Conservation (phyloP, 2,113 vertebrate genomes). For the Festucalex cinctus region DNA sequence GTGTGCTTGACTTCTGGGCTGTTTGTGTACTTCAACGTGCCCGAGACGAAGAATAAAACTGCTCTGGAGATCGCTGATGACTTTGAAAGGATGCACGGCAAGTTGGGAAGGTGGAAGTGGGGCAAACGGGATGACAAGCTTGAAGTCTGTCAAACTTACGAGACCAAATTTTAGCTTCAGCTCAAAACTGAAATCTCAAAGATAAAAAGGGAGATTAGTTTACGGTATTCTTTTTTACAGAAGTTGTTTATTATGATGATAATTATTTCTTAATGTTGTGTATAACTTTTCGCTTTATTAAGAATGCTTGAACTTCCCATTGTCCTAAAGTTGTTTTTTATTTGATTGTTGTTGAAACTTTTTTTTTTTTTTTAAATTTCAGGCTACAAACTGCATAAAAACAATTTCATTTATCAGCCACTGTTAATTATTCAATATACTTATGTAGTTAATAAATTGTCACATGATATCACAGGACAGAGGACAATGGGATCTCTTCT, state of each 20-base stretch:
- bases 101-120: constrained; percentile 3
- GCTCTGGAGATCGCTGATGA: constrained; percentile 74
- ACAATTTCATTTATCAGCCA: too few relatives aligned
- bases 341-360: too few relatives aligned
- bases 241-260: too few relatives aligned
- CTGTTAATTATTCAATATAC: too few relatives aligned
- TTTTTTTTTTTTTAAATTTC: too few relatives aligned
- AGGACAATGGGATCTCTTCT: too few relatives aligned
- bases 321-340: too few relatives aligned
- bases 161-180: constrained; percentile 45
- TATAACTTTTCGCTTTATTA: too few relatives aligned
- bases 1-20: constrained; percentile 64
- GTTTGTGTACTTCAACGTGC: constrained; percentile 66
- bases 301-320: neutral
- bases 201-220: neutral
- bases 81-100: constrained; percentile 68
- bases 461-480: too few relatives aligned
- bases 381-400: too few relatives aligned
- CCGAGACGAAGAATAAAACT: constrained; percentile 73
- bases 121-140: neutral
- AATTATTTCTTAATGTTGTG: too few relatives aligned
- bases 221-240: neutral
- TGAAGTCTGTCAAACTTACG: neutral
- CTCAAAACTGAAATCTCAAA: neutral
- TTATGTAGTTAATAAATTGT: too few relatives aligned